Conservation (phyloP, 64 coral and sea anemone genomes). For the Montipora capricornis region DNA sequence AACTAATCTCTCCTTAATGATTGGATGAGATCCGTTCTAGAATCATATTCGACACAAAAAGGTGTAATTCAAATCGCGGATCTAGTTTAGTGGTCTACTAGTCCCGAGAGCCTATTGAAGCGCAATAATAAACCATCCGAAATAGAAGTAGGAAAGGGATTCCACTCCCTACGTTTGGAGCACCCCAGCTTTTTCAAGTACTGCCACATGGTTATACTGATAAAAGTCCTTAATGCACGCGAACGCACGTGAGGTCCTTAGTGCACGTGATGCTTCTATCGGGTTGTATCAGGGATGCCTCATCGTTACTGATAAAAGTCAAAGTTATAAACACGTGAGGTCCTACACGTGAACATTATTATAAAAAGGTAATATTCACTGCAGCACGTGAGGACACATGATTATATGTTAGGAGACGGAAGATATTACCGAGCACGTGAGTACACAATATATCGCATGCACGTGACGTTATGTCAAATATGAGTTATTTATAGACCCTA, state of each 20-base stretch:
- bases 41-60: too few relatives aligned
- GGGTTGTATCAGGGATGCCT: neutral
- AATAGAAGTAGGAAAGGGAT: too few relatives aligned
- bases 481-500: too few relatives aligned
- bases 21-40: too few relatives aligned
- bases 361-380: neutral
- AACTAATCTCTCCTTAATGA: too few relatives aligned
- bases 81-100: too few relatives aligned
- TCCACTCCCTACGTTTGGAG: too few relatives aligned
- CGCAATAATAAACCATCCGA: too few relatives aligned
- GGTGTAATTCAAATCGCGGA: too few relatives aligned
- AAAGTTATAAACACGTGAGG: neutral
- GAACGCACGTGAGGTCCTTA: neutral
- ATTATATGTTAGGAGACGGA: neutral
- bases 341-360: neutral
- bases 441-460: neutral
- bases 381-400: neutral
- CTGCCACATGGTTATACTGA: neutral
- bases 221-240: neutral
- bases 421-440: too few relatives aligned
- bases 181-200: too few relatives aligned
- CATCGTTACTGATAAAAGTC: neutral
- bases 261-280: neutral
- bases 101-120: too few relatives aligned
- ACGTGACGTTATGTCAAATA: neutral